Evolutionary conservation across 2,113 vertebrate species (phyloP), one percentile per base, ranked within the genome.

Genomic region (Periophthalmodon schlosseri): DNA sequence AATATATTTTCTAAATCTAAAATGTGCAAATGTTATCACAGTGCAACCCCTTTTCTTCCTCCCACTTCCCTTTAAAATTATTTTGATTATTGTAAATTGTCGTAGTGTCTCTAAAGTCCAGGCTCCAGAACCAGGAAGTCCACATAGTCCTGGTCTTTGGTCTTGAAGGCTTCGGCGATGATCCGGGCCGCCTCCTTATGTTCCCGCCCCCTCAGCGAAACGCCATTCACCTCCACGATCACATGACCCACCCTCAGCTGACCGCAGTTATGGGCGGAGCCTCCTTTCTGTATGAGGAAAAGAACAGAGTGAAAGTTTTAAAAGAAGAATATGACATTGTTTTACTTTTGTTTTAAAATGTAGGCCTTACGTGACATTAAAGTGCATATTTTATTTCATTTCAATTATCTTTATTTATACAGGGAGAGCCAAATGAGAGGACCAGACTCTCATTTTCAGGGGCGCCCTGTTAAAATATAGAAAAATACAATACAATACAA

Each of bases 111-210:
- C 72, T 77, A 89, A n/a, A 74, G 68, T 12, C 75, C 81, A 15
- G 71, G 84, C 33, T 98, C 96, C 1, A 95, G 92, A 77, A 98
- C 95, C 84, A 97, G 86, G 85, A 98, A 96, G 86, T 98, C 96
- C 0, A 98, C 91, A 85, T 96, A 91, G 89, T 97, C 96, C 63
- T 91, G 94, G 3, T 97, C 96, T 91, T 96, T 96, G 90, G 90
- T 94, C 94, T 98, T 97, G 76, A 97, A 98, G 74, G 97, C 96
- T 88, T 98, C 96, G 0, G 97, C 96, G 0, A 99, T 98, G 93
- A 96, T 89, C 0, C 95, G 92, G 0, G 96, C 96, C 0, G 95
- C 95, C 1, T 97, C 96, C 15, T 94, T 93, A 36, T 98, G 97
- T 81, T 99, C 96, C 65, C 95, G 96, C 4, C 95, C 97, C 3